Evolutionary conservation across 2,888 invertebrate genomes (phyloP), one percentile per base, ranked within the genome.

Genomic region (Metallyticus violacea): DNA sequence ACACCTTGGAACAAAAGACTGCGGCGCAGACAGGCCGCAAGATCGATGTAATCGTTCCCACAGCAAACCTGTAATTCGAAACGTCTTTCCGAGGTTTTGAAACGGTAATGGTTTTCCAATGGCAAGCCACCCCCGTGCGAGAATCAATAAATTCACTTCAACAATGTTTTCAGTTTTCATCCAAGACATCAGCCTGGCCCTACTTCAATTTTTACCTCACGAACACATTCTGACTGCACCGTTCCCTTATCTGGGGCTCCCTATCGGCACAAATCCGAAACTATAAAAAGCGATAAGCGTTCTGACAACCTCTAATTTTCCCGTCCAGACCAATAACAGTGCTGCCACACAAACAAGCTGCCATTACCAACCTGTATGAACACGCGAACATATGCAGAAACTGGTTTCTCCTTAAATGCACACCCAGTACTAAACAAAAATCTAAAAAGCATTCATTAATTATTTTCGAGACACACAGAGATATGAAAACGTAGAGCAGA

Each of bases 61-160:
- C 7, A 9, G n/a, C 83, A 25, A 82, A 40, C 82, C 76, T 76
- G 27, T 77, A 83, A 83, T 83, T 29, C 40, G 40, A 62, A 62
- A 62, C 40, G 40, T 62, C 77, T 29, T 29, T 22, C 79, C 5
- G 25, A 0, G 26, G 27, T 81, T n/a, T 62, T 81, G 81, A 77
- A 77, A 77, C 26, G 83, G 83, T 83, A 83, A 83, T 83, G 77
- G 83, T 83, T 83, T 83, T 83, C 83, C 83, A 83, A 83, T 83
- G 76, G 22, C 77, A 4, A 26, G 25, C 30, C 27, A 26, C 79
- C 26, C n/a, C n/a, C n/a, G n/a, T n/a, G n/a, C n/a, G 7, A 2
- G 15, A 62, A 62, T 62, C 40, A 62, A 62, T 62, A 62, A 62
- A 62, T 62, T 4, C 40, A 62, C 40, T 62, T 62, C 40, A 62